Base-by-base conservation (phyloP, 2,888 invertebrate species). In the Ctenicera cuprea region DNA sequence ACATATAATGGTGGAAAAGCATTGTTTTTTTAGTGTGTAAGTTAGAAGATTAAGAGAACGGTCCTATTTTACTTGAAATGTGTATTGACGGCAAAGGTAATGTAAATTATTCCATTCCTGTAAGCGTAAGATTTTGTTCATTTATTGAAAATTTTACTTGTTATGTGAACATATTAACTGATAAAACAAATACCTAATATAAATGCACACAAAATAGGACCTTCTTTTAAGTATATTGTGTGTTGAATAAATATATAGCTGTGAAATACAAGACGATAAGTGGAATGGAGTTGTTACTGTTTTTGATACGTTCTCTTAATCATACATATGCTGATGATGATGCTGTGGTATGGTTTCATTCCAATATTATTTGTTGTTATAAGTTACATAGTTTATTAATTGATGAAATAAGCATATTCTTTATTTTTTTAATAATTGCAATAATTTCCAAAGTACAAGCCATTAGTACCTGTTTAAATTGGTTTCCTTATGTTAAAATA, bases 371-470 rank as follows among this genome's bases (percentile, higher is more conserved):
- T 45, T 45, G 7, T 48, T 48, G 5, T 8, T 48, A 9, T 18
- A 4, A 18, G 16, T 48, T 22, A 16, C 22, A 20, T 50, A 11
- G 9, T 50, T 50, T 22, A 22, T 22, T 12, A 22, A 9, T 50
- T 14, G 2, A 2, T 4, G 1, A 48, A 11, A 22, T 48, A 50
- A 26, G 5, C 9, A 11, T 41, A 14, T 14, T 50, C 12, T 50
- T 12, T 50, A 50, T 18, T 22, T 50, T 22, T 22, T 50, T 50
- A 20, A 18, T 18, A 50, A 7, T 20, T 50, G 50, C 22, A 50
- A 50, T 50, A 50, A 50, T 20, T 50, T 18, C 5, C 22, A 22
- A 50, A 50, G 50, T 50, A 50, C 50, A 50, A 50, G 20, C 50
- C 12, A 12, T 50, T 50, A 22, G 50, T 50, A 50, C 50, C 50